These are phyloP conservation scores for Nudaria mundana DNA, from an alignment of 2,888 invertebrate species.

Conservation along the genomic window DNA sequence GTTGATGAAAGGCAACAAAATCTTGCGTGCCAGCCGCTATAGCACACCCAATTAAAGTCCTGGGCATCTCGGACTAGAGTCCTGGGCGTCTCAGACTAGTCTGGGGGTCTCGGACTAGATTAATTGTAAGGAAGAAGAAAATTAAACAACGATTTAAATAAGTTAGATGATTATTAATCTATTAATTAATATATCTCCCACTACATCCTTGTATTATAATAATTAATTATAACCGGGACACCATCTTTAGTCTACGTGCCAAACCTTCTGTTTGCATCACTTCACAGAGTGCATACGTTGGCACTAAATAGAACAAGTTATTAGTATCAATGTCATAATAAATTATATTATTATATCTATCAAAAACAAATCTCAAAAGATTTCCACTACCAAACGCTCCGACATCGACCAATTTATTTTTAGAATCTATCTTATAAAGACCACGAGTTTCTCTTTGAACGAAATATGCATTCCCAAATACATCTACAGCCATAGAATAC, in stretches of 20 bases:
- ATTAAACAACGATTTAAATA: background rate
- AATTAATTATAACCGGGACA: conserved; percentile 9
- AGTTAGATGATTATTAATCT: background rate
- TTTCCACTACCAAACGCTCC: conserved; percentile 52
- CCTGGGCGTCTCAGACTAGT: no score
- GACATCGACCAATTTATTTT: conserved; percentile 37
- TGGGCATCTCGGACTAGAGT: no score
- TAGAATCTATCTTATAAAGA: conserved; percentile 52
- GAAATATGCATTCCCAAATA: conserved; percentile 49
- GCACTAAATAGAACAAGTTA: conserved; percentile 52
- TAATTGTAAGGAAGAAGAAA: background rate
- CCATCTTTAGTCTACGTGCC: conserved; percentile 29
- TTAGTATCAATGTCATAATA: conserved; percentile 49
- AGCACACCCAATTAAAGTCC: no score
- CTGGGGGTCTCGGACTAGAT: no score
- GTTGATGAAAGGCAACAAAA: no score
- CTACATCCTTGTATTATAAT: no score
- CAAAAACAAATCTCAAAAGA: conserved; percentile 51
- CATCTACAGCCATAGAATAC: conserved; percentile 53
- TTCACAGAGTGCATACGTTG: conserved; percentile 49
- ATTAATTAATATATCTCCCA: no score
- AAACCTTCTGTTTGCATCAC: conserved; percentile 38
- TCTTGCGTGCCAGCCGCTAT: no score
- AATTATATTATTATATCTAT: conserved; percentile 55
- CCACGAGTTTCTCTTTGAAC: conserved; percentile 49